Base-by-base conservation (phyloP, 2,888 invertebrate genomes). In the Trichogramma dendrolimi region DNA sequence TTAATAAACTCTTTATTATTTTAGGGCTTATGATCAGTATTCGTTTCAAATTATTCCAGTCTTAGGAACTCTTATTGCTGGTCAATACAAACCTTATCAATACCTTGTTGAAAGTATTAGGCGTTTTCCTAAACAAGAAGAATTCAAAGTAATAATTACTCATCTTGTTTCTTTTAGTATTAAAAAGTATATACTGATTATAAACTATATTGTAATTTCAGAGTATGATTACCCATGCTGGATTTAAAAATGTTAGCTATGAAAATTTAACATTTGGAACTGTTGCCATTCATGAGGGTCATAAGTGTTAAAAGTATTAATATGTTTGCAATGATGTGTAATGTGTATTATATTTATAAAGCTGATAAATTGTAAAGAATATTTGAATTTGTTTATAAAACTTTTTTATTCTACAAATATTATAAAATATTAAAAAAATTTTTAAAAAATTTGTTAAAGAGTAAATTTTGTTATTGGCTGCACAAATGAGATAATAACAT, bases 41-140 rank as follows among this genome's bases (percentile, higher is more conserved):
- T 98, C 97, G 41, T 97, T 98, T 81, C 91, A 97, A 85, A 86
- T 98, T 66, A 98, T 99, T 73, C 99, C 98, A 6, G 93, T 94
- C 2, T 83, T 99, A 85, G 99, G 99, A 0, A 92, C 96, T 77
- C 81, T 99, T 48, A 83, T 99, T 46, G 92, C 93, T 4, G 91
- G 93, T 4, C 92, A 99, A 81, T 98, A 95, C 93, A 86, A 92
- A 65, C 90, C 97, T 0, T 99, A 99, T 82, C 92, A 96, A 80
- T 99, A 99, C 80, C 85, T 99, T 49, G 96, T 99, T 0, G 98
- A 99, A 81, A 98, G 98, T 80, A 99, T 99, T 70, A 83, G 96
- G 46, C 89, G 91, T 78, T 99, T 99, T 81, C 99, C 99, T 0
- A 86, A 89, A 71, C 97, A 98, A 85, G 92, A 79, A 58, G 72